Conservation (phyloP, 2,113 vertebrate genomes). For the Callithrix jacchus region DNA sequence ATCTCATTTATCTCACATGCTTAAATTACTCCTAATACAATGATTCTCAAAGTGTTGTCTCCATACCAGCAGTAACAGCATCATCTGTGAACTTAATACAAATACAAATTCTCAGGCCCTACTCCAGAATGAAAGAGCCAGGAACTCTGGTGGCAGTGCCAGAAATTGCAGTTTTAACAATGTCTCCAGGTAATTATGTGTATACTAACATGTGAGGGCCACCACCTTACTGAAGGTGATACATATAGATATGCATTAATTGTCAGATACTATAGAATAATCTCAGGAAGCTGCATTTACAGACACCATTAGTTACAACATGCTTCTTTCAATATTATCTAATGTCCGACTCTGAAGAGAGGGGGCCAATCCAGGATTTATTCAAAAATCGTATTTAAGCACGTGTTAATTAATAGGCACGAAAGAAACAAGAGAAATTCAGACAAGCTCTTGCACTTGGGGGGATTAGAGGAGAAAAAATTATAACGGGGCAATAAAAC, state of each 20-base stretch:
- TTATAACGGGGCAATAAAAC: neutral
- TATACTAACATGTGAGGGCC: neutral
- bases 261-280: neutral
- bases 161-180: neutral
- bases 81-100: neutral
- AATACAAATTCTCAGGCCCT: neutral
- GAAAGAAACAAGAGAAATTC: neutral
- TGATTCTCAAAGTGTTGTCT: neutral
- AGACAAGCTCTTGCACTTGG: neutral
- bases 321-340: neutral
- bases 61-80: neutral
- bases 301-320: neutral
- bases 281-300: neutral
- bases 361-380: neutral
- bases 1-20: neutral
- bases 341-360: neutral
- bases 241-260: neutral
- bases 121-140: neutral
- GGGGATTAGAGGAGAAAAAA: neutral
- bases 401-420: neutral
- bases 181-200: neutral
- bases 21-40: neutral
- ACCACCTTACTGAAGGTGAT: neutral
- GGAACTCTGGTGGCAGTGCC: fast-evolving
- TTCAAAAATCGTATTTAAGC: neutral